Evolutionary conservation across 2,888 invertebrate genomes (phyloP).

Genomic region (Linhomoeus sp.): DNA sequence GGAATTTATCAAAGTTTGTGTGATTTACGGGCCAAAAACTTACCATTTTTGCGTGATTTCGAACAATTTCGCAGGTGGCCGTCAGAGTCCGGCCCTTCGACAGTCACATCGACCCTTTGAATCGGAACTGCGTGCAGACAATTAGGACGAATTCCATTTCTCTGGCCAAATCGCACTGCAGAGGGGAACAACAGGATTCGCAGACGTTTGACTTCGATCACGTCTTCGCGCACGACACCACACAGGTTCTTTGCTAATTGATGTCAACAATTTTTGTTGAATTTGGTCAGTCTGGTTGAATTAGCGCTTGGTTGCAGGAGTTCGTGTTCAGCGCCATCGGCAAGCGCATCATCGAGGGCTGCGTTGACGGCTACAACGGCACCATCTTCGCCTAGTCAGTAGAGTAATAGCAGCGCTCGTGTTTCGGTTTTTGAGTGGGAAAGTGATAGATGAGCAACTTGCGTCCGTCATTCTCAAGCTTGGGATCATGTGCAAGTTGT

Average conservation of each 20-base stretch:
- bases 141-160: no score
- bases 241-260: not conserved
- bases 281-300: not conserved
- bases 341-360: constrained; percentile 29
- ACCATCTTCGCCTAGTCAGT: constrained; percentile 34
- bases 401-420: no score
- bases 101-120: not conserved
- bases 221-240: not conserved
- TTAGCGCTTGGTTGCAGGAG: constrained; percentile 19
- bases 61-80: not conserved
- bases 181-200: no score
- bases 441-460: no score
- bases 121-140: not conserved
- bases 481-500: no score
- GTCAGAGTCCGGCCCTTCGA: not conserved
- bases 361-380: constrained; percentile 31
- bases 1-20: no score
- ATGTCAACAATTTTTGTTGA: not conserved
- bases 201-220: not conserved
- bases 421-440: no score
- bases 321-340: constrained; percentile 27
- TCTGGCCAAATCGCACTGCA: no score
- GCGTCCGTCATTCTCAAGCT: no score
- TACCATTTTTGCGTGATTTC: no score
- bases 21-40: no score